These are phyloP conservation scores for Charadrius vociferus DNA, from an alignment of 2,113 vertebrate species.

Conservation along the genomic window DNA sequence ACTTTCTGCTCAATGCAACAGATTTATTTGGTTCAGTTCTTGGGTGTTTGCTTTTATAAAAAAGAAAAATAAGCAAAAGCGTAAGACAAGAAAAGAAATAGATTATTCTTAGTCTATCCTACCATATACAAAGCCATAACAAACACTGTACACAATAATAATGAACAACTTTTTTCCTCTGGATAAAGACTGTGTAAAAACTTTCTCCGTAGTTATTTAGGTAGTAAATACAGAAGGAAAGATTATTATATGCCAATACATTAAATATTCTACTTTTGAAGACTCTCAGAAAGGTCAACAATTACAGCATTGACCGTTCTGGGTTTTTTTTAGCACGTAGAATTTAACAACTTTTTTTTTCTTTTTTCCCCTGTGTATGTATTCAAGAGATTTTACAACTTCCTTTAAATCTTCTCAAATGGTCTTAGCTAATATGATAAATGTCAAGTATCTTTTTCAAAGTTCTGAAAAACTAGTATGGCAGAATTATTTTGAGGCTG, in stretches of 20 bases:
- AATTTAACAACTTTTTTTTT: neutral
- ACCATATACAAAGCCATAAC: neutral
- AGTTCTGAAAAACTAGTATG: neutral
- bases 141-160: neutral
- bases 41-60: neutral
- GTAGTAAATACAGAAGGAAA: neutral
- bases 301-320: neutral
- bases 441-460: neutral
- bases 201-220: neutral
- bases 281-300: neutral
- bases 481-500: neutral
- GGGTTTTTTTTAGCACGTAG: neutral
- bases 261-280: neutral
- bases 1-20: neutral
- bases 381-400: neutral
- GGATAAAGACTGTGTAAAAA: neutral
- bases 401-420: neutral
- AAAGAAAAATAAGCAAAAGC: neutral
- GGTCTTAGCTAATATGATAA: neutral
- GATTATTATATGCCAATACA: neutral
- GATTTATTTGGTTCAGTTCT: neutral
- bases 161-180: neutral
- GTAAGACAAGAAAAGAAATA: neutral
- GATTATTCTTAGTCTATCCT: neutral
- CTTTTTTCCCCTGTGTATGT: rapidly evolving